Conservation (phyloP, 2,797 vertebrate species). For the Macrochelys suwanniensis region DNA sequence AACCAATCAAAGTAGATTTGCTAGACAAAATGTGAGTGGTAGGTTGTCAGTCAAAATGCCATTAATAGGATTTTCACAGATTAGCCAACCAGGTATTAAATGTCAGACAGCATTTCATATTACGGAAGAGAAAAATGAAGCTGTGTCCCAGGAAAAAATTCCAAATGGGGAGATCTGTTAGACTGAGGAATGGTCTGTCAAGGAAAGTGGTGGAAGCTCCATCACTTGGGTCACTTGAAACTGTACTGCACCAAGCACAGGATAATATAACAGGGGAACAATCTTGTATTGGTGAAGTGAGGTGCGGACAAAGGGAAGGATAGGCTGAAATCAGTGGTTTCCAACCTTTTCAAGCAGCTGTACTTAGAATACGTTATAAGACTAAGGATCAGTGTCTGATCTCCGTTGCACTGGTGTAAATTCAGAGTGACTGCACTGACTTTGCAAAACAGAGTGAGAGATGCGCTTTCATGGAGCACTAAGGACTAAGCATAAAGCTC, state of each 20-base stretch:
- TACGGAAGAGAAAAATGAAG: slow-evolving; percentile 68
- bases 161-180: slow-evolving; percentile 11
- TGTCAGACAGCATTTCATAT: slow-evolving; percentile 74
- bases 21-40: slow-evolving; percentile 50
- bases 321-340: neutral
- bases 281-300: neutral
- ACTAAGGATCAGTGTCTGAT: neutral
- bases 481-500: neutral
- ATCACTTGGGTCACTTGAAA: neutral
- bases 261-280: neutral
- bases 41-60: slow-evolving; percentile 34
- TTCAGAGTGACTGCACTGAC: neutral
- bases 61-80: slow-evolving; percentile 76
- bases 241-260: rapidly evolving
- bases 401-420: neutral
- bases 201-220: neutral
- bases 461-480: neutral
- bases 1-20: slow-evolving; percentile 27
- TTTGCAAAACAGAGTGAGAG: neutral
- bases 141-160: slow-evolving; percentile 50
- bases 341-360: neutral
- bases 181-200: neutral
- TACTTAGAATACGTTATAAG: neutral
- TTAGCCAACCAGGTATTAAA: slow-evolving; percentile 70
- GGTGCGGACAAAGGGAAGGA: neutral